Conservation (phyloP, 2,888 invertebrate species). For the Ophion ventricosus region DNA sequence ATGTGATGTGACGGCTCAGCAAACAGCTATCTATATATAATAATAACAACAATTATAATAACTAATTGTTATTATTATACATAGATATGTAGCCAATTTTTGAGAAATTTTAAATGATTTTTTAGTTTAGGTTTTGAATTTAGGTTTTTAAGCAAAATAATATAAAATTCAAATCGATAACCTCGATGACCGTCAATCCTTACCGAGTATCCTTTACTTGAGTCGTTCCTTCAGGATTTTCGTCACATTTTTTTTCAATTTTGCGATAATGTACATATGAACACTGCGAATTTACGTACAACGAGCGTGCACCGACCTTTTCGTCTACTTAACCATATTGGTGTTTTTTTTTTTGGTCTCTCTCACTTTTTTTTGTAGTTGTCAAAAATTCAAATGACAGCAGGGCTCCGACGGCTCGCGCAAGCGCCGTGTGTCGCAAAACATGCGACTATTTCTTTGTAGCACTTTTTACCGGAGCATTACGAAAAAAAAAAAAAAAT, state of each 20-base stretch:
- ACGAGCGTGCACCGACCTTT: not conserved
- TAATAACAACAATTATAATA: not conserved
- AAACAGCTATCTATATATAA: too few species aligned
- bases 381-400: not conserved
- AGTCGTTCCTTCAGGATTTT: not conserved
- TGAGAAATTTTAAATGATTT: not conserved
- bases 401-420: not conserved
- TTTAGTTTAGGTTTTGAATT: not conserved
- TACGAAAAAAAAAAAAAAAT: not conserved
- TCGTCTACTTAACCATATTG: constrained; percentile 38
- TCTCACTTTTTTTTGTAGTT: not conserved
- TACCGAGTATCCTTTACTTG: too few species aligned
- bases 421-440: not conserved
- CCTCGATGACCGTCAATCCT: not conserved
- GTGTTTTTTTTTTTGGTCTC: not conserved
- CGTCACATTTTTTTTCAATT: not conserved
- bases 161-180: not conserved
- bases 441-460: not conserved
- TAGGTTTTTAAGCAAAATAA: not conserved
- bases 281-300: not conserved
- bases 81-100: too few species aligned
- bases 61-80: too few species aligned
- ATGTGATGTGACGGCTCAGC: too few species aligned
- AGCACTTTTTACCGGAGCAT: not conserved
- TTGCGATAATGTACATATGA: not conserved